phyloP scores from a whole-genome alignment of 2,113 vertebrate genomes.

The Numida meleagris region DNA sequence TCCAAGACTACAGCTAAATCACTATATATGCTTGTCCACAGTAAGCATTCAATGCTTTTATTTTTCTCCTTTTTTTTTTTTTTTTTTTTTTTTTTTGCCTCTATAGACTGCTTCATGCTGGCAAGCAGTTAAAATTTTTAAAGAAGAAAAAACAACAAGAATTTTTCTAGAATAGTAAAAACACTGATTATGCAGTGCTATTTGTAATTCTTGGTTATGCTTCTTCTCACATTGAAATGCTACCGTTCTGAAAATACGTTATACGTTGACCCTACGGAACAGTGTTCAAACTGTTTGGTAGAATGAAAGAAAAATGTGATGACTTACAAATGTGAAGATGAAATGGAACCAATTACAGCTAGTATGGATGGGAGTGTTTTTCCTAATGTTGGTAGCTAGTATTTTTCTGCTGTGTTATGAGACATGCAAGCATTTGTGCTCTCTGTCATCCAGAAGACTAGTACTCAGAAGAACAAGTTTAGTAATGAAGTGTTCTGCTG shows the following conservation, averaged over 20 bases:
- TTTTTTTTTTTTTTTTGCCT: background rate
- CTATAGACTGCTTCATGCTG: background rate
- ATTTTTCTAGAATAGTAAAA: background rate
- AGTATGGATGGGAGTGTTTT: background rate
- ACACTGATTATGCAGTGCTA: background rate
- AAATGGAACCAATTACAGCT: background rate
- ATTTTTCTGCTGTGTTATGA: background rate
- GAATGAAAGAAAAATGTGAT: background rate
- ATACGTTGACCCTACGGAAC: background rate
- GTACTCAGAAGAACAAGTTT: background rate
- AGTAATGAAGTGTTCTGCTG: background rate
- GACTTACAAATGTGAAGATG: background rate
- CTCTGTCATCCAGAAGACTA: background rate
- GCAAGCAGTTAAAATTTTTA: background rate
- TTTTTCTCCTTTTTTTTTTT: background rate
- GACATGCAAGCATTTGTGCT: background rate
- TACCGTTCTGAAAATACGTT: background rate
- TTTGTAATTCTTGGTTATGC: accelerated
- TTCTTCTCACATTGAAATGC: background rate
- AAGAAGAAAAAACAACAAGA: background rate
- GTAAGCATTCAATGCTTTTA: background rate
- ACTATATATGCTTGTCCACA: background rate
- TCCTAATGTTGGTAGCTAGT: background rate
- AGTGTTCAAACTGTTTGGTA: background rate
- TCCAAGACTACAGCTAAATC: background rate